Conservation (phyloP, 1,140 invertebrate genomes). For the Lithobius niger region DNA sequence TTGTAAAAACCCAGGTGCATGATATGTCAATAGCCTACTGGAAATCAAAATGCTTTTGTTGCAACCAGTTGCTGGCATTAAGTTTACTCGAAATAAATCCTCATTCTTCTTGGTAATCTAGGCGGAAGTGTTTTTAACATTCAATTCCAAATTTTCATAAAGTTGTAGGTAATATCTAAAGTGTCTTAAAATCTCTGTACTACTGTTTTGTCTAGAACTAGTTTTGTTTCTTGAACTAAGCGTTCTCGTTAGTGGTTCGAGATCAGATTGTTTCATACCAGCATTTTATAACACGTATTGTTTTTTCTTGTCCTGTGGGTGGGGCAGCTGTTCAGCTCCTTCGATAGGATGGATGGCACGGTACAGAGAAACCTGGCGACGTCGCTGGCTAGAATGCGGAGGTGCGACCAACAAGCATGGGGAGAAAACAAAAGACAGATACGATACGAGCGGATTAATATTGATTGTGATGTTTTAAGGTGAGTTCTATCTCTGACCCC, state of each 20-base stretch:
- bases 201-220: neutral
- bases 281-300: neutral
- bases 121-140: too few relatives aligned
- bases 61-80: too few relatives aligned
- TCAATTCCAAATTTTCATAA: neutral
- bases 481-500: too few relatives aligned
- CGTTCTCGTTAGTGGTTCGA: neutral
- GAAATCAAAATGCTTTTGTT: too few relatives aligned
- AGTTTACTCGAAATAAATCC: too few relatives aligned
- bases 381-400: constrained; percentile 10
- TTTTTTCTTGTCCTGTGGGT: constrained; percentile 2
- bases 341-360: constrained; percentile 17
- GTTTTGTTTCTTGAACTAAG: neutral
- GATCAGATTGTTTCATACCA: neutral
- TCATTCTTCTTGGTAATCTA: too few relatives aligned
- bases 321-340: constrained; percentile 5
- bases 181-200: neutral
- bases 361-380: constrained; percentile 10
- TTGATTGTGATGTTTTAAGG: constrained; percentile 25
- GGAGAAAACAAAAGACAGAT: constrained; percentile 1
- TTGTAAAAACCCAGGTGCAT: too few relatives aligned
- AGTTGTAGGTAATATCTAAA: neutral
- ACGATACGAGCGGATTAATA: constrained; percentile 13
- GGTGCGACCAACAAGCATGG: constrained; percentile 7
- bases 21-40: too few relatives aligned